These are phyloP conservation scores for Diglossa cyanea DNA, from an alignment of 2,797 vertebrate genomes.

Conservation along the genomic window DNA sequence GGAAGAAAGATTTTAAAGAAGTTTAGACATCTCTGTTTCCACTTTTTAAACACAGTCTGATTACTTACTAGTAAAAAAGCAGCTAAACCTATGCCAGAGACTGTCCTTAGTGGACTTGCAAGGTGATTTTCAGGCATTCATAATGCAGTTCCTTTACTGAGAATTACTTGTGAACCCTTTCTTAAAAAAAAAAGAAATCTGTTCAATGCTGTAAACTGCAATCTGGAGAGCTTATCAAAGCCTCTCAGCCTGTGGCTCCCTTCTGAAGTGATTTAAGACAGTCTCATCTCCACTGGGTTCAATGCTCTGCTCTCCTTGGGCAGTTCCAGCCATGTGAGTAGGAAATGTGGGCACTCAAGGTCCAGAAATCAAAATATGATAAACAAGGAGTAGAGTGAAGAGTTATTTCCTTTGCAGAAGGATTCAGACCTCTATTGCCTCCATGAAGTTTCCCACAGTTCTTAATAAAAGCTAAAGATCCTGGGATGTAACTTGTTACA, in stretches of 20 bases:
- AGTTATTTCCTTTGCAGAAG: not conserved
- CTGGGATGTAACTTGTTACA: not conserved
- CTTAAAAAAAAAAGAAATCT: not conserved
- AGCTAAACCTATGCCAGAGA: not conserved
- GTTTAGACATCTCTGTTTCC: not conserved
- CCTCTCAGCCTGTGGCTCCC: not conserved
- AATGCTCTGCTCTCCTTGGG: not conserved
- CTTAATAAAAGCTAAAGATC: not conserved
- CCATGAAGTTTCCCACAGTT: not conserved
- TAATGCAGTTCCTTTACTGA: not conserved
- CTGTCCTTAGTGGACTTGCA: not conserved
- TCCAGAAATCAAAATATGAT: not conserved
- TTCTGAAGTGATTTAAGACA: not conserved
- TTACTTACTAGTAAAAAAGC: not conserved
- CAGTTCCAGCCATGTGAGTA: not conserved
- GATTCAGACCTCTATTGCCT: not conserved
- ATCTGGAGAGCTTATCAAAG: not conserved
- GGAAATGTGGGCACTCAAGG: rapidly evolving
- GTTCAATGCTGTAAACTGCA: not conserved
- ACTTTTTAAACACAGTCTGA: not conserved
- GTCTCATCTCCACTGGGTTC: not conserved
- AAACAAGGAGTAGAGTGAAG: not conserved
- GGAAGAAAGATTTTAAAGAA: not conserved
- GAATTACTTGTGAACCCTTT: not conserved
- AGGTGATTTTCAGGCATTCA: not conserved